Percentiles rank a stretch among this genome's conserved stretches.
These are phyloP conservation scores for Canis aureus DNA, from an alignment of 2,113 vertebrate genomes.

Conservation along the genomic window DNA sequence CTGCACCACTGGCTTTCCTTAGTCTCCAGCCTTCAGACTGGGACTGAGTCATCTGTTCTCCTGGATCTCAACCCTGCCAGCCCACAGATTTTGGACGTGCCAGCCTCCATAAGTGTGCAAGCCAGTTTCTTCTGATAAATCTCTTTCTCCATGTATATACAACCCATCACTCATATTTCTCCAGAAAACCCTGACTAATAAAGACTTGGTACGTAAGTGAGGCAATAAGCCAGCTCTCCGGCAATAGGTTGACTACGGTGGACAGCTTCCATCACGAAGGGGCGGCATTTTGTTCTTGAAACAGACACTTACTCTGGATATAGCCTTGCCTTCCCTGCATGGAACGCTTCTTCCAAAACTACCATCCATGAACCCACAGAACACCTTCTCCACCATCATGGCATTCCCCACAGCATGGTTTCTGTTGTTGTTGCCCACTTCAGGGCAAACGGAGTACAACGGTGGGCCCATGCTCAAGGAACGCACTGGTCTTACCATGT, in stretches of 20 bases:
- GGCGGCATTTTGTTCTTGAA: not conserved
- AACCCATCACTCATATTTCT: not conserved
- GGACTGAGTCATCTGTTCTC: not conserved
- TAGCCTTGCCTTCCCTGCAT: not conserved
- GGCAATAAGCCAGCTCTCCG: not conserved
- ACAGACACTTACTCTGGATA: not conserved
- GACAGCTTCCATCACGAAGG: not conserved
- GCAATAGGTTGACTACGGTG: not conserved
- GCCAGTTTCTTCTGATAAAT: not conserved
- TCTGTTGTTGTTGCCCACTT: too few species aligned
- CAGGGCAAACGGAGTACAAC: not conserved
- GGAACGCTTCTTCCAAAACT: not conserved
- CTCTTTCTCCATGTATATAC: not conserved
- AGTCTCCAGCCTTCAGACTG: not conserved
- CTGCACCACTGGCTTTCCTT: not conserved
- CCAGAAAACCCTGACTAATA: not conserved
- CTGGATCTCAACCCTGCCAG: not conserved
- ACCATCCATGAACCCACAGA: not conserved
- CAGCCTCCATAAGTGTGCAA: not conserved
- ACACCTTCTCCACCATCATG: not conserved
- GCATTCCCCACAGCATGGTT: not conserved
- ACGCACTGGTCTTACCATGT: not conserved
- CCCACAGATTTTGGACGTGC: not conserved
- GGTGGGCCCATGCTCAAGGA: rapidly evolving
- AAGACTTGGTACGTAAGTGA: not conserved